These are phyloP conservation scores for Agapornis roseicollis DNA, from an alignment of 2,113 vertebrate species.

Conservation along the genomic window DNA sequence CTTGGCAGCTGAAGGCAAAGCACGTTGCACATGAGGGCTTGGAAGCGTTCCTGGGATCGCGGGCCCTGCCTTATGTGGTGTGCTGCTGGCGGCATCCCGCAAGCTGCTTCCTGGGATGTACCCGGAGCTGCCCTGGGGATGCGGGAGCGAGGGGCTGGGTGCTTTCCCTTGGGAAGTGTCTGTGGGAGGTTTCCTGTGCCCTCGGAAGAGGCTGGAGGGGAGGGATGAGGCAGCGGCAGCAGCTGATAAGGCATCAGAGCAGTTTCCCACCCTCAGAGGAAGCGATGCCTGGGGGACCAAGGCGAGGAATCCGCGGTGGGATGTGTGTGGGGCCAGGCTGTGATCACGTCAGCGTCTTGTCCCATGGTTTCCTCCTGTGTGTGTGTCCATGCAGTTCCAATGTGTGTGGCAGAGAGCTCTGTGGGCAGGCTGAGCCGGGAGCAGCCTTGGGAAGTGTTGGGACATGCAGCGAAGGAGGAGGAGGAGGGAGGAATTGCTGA, in stretches of 20 bases:
- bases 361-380: not conserved
- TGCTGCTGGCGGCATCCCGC: fast-evolving
- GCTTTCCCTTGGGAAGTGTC: not conserved
- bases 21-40: not conserved
- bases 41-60: not conserved
- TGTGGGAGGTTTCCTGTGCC: not conserved
- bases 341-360: not conserved
- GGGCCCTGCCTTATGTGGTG: not conserved
- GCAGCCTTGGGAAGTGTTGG: not conserved
- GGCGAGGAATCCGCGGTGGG: fast-evolving
- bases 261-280: not conserved
- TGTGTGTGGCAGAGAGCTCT: not conserved
- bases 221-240: not conserved
- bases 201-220: not conserved
- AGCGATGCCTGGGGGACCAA: not conserved
- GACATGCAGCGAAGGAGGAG: not conserved
- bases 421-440: not conserved
- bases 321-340: not conserved
- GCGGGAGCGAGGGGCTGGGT: fast-evolving
- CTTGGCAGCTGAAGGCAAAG: not conserved
- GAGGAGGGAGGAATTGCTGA: not conserved
- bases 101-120: not conserved
- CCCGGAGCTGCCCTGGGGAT: not conserved
- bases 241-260: not conserved
- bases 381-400: not conserved